These are phyloP conservation scores for Euplagia quadripunctaria DNA, from an alignment of 2,888 invertebrate species.

Conservation along the genomic window DNA sequence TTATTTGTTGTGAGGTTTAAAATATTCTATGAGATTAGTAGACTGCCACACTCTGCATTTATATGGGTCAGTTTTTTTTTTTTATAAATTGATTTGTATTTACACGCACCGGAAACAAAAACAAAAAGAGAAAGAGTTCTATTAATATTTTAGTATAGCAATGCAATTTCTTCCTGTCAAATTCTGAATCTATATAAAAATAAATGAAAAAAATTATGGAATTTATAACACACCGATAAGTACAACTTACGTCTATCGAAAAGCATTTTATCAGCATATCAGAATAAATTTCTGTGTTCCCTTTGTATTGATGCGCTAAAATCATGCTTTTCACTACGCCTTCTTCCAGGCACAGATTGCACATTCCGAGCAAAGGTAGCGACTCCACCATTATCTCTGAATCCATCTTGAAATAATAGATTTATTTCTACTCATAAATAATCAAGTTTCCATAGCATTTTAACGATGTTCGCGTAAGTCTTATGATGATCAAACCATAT, in stretches of 20 bases:
- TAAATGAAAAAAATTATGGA: background rate
- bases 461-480: constrained; percentile 14
- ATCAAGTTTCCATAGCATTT: constrained; percentile 26
- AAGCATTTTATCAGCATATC: constrained; percentile 79
- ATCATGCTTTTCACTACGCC: constrained; percentile 81
- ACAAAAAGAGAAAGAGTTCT: too few relatives aligned
- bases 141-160: too few relatives aligned
- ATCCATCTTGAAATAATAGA: constrained; percentile 60
- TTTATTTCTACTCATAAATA: constrained; percentile 24
- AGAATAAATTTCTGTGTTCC: constrained; percentile 65
- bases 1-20: too few relatives aligned
- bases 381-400: constrained; percentile 76
- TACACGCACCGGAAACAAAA: too few relatives aligned
- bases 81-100: too few relatives aligned
- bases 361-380: constrained; percentile 75
- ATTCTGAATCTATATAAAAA: background rate
- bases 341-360: constrained; percentile 78
- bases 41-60: too few relatives aligned
- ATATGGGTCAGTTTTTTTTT: too few relatives aligned
- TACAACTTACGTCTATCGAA: constrained; percentile 77
- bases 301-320: constrained; percentile 61
- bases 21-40: too few relatives aligned
- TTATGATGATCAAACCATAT: constrained; percentile 17
- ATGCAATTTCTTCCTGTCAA: too few relatives aligned
- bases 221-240: background rate